Percentiles rank a stretch among this genome's conserved stretches.
Evolutionary conservation across 2,888 invertebrate species (phyloP).

Genomic region (Steinernema hermaphroditum): DNA sequence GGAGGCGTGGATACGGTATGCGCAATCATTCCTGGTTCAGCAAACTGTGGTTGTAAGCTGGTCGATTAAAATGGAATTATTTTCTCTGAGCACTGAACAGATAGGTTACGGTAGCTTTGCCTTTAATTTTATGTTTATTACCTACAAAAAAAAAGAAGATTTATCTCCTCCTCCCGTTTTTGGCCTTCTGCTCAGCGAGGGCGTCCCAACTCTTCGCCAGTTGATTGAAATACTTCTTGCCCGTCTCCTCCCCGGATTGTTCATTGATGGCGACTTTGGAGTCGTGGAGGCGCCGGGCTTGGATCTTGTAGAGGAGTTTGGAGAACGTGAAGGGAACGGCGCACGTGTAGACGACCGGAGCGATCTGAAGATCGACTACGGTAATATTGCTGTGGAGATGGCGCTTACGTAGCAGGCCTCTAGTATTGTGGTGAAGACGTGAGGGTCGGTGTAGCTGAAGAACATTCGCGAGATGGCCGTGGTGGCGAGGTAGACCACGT

Average conservation of each 20-base stretch:
- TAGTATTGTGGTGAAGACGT: conserved; percentile 11
- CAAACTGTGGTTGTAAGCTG: no score
- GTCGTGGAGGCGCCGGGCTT: background rate
- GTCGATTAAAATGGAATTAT: no score
- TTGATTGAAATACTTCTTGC: conserved; percentile 21
- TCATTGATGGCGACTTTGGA: background rate
- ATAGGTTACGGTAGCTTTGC: no score
- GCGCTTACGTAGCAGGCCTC: conserved; percentile 14
- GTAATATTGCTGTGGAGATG: background rate
- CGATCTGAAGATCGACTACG: background rate
- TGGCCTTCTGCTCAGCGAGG: background rate
- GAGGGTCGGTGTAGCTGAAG: background rate
- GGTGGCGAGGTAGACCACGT: conserved; percentile 17
- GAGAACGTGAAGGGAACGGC: conserved; percentile 14
- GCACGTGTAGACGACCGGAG: conserved; percentile 7
- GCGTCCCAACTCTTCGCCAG: conserved; percentile 3
- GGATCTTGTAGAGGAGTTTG: background rate
- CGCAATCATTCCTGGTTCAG: no score
- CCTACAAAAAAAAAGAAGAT: no score
- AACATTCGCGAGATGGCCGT: conserved; percentile 17
- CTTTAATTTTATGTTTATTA: no score
- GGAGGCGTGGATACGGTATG: no score
- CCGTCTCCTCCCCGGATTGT: background rate
- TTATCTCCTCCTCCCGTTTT: no score
- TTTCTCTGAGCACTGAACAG: no score